These are phyloP conservation scores for Pitta sordida DNA, from an alignment of 2,113 vertebrate species.

Conservation along the genomic window DNA sequence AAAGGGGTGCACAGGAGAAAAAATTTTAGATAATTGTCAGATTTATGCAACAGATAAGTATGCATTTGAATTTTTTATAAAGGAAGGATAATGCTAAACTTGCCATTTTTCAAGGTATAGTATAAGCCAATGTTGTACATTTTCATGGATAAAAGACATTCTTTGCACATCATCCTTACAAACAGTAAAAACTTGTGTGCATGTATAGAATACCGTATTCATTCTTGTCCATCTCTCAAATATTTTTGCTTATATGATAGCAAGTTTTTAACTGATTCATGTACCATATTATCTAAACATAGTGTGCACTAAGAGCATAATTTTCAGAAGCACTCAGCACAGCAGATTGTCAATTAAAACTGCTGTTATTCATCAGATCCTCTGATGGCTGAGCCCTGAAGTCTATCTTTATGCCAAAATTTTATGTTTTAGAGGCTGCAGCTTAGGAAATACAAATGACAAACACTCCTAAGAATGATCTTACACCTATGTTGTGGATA, in stretches of 20 bases:
- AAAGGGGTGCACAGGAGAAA: not conserved
- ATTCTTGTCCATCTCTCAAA: not conserved
- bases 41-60: not conserved
- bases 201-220: not conserved
- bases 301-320: not conserved
- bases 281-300: not conserved
- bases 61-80: not conserved
- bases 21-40: not conserved
- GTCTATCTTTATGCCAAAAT: not conserved
- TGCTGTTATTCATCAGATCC: not conserved
- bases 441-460: not conserved
- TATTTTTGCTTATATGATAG: not conserved
- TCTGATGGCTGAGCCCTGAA: not conserved
- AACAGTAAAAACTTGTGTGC: not conserved
- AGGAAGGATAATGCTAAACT: not conserved
- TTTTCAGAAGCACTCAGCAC: not conserved
- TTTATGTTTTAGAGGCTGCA: not conserved
- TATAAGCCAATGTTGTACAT: not conserved
- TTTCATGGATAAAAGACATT: not conserved
- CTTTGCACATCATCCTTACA: not conserved
- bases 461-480: not conserved
- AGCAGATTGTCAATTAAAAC: not conserved
- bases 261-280: not conserved
- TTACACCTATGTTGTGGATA: not conserved
- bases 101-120: not conserved